Evolutionary conservation across 2,113 vertebrate genomes (phyloP), one percentile per base, ranked within the genome.

Genomic region (Peromyscus maniculatus): DNA sequence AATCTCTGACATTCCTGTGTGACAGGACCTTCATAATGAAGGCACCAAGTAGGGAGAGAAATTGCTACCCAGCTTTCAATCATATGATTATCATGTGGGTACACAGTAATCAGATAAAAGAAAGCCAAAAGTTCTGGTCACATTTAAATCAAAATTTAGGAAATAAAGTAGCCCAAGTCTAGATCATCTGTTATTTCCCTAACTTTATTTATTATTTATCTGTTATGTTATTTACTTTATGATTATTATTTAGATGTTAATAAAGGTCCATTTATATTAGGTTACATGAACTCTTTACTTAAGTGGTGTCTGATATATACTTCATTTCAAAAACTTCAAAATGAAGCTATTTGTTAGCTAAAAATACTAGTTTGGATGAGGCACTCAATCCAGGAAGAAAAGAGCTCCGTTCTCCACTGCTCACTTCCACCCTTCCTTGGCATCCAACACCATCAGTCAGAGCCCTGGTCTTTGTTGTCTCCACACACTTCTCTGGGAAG

Each of bases 1-100:
- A 97, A 92, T 75, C 43, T 92, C 24, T 57, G 74, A 36, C 95
- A 36, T 97, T 94, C 15, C 95, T 39, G 0, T 71, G n/a, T 87
- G 78, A 94, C 67, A 96, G 92, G 49, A 91, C 3, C 28, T 83
- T 7, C 33, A 57, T 72, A 92, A 95, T 57, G 64, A 96, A 97
- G 77, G 92, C 49, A 89, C 0, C 11, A n/a, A 62, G 43, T 16
- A 94, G 90, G 52, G 88, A 57, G 96, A 57, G 77, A 96, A 59
- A 72, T 36, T 92, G 92, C 91, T 96, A 94, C 80, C n/a, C 77
- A 93, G 49, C 36, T 97, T 77, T 86, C n/a, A 93, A 0, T 93
- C 57, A 92, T 7, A 39, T 75, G 15, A 39, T 28, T 28, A 78
- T 19, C 7, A 43, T 52, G 78, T 2, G 31, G n/a, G 69, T 86